Evolutionary conservation across 2,113 vertebrate species (phyloP).

Genomic region (Peucedramus taeniatus): DNA sequence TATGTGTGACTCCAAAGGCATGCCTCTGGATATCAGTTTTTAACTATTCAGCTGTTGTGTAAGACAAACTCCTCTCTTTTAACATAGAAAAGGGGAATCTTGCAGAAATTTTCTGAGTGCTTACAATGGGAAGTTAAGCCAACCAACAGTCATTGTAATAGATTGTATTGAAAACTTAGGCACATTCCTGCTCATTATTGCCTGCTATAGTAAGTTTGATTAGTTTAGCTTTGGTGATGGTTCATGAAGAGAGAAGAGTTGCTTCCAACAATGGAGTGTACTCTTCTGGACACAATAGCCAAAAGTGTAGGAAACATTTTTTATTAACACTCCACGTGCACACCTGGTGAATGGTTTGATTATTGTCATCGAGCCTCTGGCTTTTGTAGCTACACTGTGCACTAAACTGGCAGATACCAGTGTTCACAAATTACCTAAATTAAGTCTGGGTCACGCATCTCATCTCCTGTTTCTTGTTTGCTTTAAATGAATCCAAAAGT

Average conservation of each 20-base stretch:
- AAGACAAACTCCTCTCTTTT: neutral
- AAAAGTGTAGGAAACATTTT: neutral
- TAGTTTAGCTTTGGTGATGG: neutral
- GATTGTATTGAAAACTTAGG: neutral
- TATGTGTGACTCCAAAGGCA: neutral
- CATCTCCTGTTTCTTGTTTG: conserved; percentile 49
- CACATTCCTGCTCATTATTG: neutral
- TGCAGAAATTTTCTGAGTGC: neutral
- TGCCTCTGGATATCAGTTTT: neutral
- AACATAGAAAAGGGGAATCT: neutral
- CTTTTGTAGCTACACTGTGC: conserved; percentile 14
- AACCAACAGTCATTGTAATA: neutral
- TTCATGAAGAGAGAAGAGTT: neutral
- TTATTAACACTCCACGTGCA: neutral
- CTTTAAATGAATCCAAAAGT: conserved; percentile 51
- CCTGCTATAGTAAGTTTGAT: neutral
- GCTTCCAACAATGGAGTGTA: neutral
- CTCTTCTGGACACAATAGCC: neutral
- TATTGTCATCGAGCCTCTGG: neutral
- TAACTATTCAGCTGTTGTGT: neutral
- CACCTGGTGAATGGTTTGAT: neutral
- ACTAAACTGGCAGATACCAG: conserved; percentile 21
- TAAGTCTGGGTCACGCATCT: conserved; percentile 3
- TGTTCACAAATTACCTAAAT: conserved; percentile 14
- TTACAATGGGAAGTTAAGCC: neutral